A percentile compares a stretch with the other conserved stretches of the same genome.
These are phyloP conservation scores for Scleropages formosus DNA, from an alignment of 2,797 vertebrate species.

Conservation along the genomic window DNA sequence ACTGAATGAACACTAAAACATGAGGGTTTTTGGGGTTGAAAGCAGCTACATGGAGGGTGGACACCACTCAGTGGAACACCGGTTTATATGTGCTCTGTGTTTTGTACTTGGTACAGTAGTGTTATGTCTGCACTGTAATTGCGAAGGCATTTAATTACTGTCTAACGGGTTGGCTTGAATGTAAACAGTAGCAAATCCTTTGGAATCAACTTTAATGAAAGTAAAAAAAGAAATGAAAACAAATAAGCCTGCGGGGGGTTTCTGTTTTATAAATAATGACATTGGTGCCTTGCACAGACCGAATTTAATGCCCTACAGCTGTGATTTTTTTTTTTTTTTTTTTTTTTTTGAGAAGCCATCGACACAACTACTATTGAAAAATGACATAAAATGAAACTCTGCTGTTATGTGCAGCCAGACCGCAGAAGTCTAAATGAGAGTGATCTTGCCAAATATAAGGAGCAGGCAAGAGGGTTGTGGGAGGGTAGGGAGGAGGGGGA, in stretches of 20 bases:
- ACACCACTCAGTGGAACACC: not conserved
- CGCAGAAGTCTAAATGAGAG: conserved; percentile 61
- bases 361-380: conserved; percentile 60
- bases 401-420: conserved; percentile 59
- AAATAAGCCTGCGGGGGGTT: conserved; percentile 46
- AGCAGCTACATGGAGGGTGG: not conserved
- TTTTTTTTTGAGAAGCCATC: conserved; percentile 60
- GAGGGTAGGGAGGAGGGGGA: conserved; percentile 45
- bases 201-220: conserved; percentile 5
- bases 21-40: not conserved
- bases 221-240: conserved; percentile 6
- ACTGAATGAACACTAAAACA: conserved; percentile 1
- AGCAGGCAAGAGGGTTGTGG: conserved; percentile 25
- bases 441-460: conserved; percentile 51
- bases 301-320: conserved; percentile 63
- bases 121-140: not conserved
- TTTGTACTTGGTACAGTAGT: not conserved
- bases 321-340: conserved; percentile 47
- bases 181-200: conserved; percentile 12
- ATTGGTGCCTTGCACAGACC: conserved; percentile 62
- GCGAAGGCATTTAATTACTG: not conserved
- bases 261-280: conserved; percentile 55
- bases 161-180: not conserved
- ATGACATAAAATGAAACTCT: conserved; percentile 53
- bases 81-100: not conserved